Conservation (phyloP, 30 jellyfish, hydroid and myxozoan genomes). For the Turritopsis dohrnii region DNA sequence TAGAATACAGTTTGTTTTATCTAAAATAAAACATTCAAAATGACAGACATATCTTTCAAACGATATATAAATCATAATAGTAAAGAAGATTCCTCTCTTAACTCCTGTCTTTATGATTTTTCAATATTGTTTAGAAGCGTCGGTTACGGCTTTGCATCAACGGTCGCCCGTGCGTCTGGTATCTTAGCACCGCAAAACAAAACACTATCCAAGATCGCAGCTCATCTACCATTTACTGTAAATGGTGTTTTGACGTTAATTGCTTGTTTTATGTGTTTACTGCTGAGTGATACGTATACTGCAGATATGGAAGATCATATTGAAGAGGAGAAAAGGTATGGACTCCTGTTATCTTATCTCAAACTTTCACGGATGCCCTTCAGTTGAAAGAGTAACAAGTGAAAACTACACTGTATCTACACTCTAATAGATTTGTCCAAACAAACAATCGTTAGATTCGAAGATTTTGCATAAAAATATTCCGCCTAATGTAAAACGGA, state of each 20-base stretch:
- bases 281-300: constrained; percentile 30
- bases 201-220: constrained; percentile 13
- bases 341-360: no score
- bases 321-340: constrained; percentile 12
- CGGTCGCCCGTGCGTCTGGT: constrained; percentile 47
- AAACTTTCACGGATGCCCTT: no score
- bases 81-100: no score
- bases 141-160: constrained; percentile 32
- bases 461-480: no score
- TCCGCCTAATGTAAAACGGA: no score
- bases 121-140: constrained; percentile 1
- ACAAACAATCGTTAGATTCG: no score
- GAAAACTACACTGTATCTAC: no score
- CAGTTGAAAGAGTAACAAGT: no score
- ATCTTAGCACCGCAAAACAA: constrained; percentile 52
- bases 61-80: not conserved
- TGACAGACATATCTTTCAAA: not conserved
- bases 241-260: constrained; percentile 33
- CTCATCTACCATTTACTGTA: constrained; percentile 36
- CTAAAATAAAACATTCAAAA: no score
- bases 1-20: no score
- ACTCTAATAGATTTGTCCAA: no score
- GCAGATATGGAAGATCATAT: constrained; percentile 28
- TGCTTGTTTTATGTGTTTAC: constrained; percentile 27
- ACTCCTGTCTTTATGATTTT: no score